Percentiles rank a stretch among this genome's conserved stretches.
phyloP scores from a whole-genome alignment of 2,888 invertebrate genomes.

The Trachelus stipa region DNA sequence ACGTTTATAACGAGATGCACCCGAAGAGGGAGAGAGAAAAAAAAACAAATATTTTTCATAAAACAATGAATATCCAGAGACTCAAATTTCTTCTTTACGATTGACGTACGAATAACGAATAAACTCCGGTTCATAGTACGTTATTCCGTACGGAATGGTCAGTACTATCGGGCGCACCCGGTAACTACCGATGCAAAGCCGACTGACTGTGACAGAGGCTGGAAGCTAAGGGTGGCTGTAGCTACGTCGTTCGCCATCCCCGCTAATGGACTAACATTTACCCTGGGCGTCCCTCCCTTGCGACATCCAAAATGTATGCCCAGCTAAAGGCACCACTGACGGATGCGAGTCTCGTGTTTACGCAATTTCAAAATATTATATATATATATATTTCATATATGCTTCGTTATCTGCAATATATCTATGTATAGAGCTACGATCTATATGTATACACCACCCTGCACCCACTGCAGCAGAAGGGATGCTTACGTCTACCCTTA shows the following conservation, averaged over 20 bases:
- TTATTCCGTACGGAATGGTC: neutral
- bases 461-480: neutral
- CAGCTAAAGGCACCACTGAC: neutral
- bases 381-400: neutral
- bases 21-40: no score
- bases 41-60: no score
- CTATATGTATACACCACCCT: neutral
- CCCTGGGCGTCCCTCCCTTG: neutral
- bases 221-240: neutral
- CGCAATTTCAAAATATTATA: neutral
- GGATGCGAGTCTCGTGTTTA: neutral
- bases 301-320: slow-evolving; percentile 15
- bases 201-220: neutral
- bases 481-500: neutral
- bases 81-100: no score
- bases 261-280: slow-evolving; percentile 22
- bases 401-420: neutral
- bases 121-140: no score
- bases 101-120: no score
- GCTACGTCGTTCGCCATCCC: neutral
- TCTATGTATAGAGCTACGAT: neutral
- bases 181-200: neutral
- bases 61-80: no score
- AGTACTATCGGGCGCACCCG: neutral
- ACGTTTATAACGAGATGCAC: neutral